Evolutionary conservation across 2,888 invertebrate species (phyloP), one percentile per base, ranked within the genome.

Genomic region (Phortica okadai): DNA sequence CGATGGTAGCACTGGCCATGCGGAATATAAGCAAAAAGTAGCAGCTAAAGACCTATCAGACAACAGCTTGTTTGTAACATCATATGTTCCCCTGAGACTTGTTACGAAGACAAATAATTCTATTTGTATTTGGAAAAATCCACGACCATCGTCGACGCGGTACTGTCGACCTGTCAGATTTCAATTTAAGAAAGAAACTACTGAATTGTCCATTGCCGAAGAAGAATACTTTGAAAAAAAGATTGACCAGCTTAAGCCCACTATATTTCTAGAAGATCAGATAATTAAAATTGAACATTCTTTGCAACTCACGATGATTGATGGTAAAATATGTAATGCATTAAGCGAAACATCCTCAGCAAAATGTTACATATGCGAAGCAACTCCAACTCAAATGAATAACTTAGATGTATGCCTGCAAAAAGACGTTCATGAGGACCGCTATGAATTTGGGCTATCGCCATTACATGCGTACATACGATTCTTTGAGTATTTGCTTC

Each of bases 301-400:
- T n/a, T n/a, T n/a, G n/a, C n/a, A n/a, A n/a, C n/a, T n/a, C n/a
- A n/a, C 58, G 76, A 64, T 80, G 78, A n/a, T n/a, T n/a, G n/a
- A n/a, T n/a, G n/a, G n/a, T n/a, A n/a, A n/a, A n/a, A n/a, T n/a
- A n/a, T n/a, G 78, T 59, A 78, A 76, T 76, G 76, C 78, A 6
- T 59, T 76, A 76, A 78, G 75, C 56, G 54, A 69, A 72, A 78
- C 79, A 7, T 78, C 76, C 1, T 77, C 76, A n/a, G 70, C 76
- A 58, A 80, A 78, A 56, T 80, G 80, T 70, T 78, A 77, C 42
- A 78, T 78, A 73, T 80, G 78, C 41, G 56, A 76, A 50, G 75
- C 78, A 10, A 80, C 21, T 16, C 76, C 77, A 41, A 76, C n/a
- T 21, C 21, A 74, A 74, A 80, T 78, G 74, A 75, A 79, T 50